A percentile compares a stretch with the other conserved stretches of the same genome.
These are phyloP conservation scores for Bombus fervidus DNA, from an alignment of 1,140 invertebrate genomes.

Conservation along the genomic window DNA sequence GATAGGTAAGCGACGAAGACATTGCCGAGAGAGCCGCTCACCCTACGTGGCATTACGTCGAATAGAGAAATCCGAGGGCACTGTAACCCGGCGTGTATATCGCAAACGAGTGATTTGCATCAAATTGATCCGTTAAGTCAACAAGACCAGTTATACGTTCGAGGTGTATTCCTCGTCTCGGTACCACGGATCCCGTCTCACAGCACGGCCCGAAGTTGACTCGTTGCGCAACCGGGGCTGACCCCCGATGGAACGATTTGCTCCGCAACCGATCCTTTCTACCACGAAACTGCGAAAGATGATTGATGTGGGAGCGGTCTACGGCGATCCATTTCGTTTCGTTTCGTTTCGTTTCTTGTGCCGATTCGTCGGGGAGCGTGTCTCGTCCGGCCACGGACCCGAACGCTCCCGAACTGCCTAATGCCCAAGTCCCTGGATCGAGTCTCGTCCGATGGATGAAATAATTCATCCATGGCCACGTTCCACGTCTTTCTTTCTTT, in stretches of 20 bases:
- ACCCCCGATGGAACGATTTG: conserved; percentile 74
- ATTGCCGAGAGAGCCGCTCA: neutral
- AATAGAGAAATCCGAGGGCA: conserved; percentile 34
- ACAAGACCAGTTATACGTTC: conserved; percentile 71
- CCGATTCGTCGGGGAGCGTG: conserved; percentile 35
- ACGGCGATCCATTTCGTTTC: conserved; percentile 63
- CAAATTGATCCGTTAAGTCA: conserved; percentile 81
- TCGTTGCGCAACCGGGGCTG: conserved; percentile 69
- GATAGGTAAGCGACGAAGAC: conserved; percentile 28
- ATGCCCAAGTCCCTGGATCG: neutral
- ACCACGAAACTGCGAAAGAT: conserved; percentile 79
- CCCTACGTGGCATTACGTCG: conserved; percentile 54
- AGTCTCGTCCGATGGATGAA: neutral
- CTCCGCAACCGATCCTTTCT: conserved; percentile 74
- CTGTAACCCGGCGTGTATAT: conserved; percentile 64
- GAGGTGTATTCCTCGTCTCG: conserved; percentile 58
- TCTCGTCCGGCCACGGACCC: neutral
- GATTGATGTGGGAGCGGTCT: conserved; percentile 81
- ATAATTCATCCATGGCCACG: neutral
- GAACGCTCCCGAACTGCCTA: conserved; percentile 15
- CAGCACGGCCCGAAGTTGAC: conserved; percentile 67
- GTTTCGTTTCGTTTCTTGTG: conserved; percentile 37
- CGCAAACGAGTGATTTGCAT: conserved; percentile 82
- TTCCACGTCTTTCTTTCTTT: too few species aligned
- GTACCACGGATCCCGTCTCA: conserved; percentile 62